These are phyloP conservation scores for Meloidogyne chitwoodi DNA, from an alignment of 1,140 invertebrate species.

Conservation along the genomic window DNA sequence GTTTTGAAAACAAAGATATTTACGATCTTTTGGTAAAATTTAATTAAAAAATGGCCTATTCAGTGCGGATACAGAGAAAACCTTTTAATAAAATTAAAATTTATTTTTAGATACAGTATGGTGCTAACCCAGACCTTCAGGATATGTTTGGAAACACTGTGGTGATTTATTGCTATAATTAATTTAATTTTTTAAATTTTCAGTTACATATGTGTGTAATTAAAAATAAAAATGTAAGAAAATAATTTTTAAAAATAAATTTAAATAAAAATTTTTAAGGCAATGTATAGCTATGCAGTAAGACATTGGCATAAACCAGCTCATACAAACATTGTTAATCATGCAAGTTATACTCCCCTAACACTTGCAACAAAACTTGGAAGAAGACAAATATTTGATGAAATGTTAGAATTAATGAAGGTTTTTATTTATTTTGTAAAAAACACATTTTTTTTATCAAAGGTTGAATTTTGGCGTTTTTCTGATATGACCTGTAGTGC, in stretches of 20 bases:
- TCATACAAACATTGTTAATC: slow-evolving; percentile 80
- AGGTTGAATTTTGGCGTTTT: slow-evolving; percentile 88
- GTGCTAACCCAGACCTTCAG: slow-evolving; percentile 84
- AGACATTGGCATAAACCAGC: slow-evolving; percentile 86
- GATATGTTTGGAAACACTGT: slow-evolving; percentile 75
- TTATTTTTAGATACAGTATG: slow-evolving; percentile 70
- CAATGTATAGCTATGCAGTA: slow-evolving; percentile 95
- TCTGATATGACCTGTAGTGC: slow-evolving; percentile 98
- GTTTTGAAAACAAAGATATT: slow-evolving; percentile 90
- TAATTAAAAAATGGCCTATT: too few species aligned
- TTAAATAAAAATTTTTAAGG: slow-evolving; percentile 65
- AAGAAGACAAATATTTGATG: slow-evolving; percentile 86
- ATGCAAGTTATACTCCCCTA: slow-evolving; percentile 83
- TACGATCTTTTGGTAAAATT: slow-evolving; percentile 70
- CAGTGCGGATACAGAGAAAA: too few species aligned
- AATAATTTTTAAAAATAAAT: not conserved
- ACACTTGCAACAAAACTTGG: slow-evolving; percentile 92
- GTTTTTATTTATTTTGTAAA: slow-evolving; percentile 61
- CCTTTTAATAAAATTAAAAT: not conserved
- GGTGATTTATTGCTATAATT: not conserved
- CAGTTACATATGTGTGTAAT: slow-evolving; percentile 92
- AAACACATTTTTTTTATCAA: not conserved
- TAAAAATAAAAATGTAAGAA: slow-evolving; percentile 81
- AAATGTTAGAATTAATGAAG: slow-evolving; percentile 92
- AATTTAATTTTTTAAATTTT: not conserved